Conservation (phyloP, 92 coral and sea anemone species). For the Bergia puertoricense region DNA sequence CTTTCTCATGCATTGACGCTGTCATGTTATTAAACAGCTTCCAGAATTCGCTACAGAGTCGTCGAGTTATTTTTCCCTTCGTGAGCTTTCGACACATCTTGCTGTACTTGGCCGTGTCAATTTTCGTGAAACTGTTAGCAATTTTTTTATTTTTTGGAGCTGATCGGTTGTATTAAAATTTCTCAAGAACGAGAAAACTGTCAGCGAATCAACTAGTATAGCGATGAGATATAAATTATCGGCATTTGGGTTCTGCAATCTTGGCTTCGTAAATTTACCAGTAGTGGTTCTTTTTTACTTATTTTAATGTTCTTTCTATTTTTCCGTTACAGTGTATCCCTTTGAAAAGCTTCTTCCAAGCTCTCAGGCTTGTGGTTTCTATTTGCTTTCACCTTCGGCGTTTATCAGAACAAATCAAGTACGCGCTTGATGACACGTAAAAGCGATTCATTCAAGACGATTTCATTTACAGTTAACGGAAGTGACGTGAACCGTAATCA, state of each 20-base stretch:
- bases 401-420: no score
- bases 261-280: background rate
- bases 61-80: background rate
- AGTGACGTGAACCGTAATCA: no score
- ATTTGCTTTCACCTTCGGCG: no score
- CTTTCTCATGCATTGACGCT: conserved; percentile 1
- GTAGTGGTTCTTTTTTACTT: background rate
- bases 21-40: background rate
- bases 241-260: background rate
- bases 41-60: background rate
- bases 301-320: background rate
- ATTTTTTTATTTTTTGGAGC: background rate
- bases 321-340: background rate
- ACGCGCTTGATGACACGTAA: no score
- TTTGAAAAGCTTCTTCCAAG: background rate
- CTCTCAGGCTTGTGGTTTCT: no score
- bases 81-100: background rate
- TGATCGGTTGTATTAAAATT: background rate
- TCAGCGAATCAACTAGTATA: background rate
- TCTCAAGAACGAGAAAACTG: background rate
- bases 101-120: background rate
- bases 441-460: no score
- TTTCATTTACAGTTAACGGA: no score
- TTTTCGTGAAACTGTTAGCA: background rate
- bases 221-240: background rate